Evolutionary conservation across 1,140 invertebrate genomes (phyloP).

Genomic region (Eurosta solidaginis): DNA sequence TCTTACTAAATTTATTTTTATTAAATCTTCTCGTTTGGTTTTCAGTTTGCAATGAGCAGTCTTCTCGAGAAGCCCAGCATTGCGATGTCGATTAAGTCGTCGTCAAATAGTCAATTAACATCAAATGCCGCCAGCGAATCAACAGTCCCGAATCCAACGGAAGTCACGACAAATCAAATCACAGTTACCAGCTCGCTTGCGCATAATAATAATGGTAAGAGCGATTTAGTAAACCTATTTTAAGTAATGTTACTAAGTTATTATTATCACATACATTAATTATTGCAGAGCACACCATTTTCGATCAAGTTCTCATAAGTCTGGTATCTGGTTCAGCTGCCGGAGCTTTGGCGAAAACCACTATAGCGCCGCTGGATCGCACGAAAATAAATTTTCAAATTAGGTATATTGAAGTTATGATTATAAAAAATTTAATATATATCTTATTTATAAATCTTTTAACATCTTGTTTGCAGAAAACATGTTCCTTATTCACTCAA

Average conservation of each 20-base stretch:
- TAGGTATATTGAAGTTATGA: slow-evolving; percentile 62
- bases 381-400: slow-evolving; percentile 98
- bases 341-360: slow-evolving; percentile 94
- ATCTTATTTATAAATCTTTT: background rate
- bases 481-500: slow-evolving; percentile 75
- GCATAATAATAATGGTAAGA: background rate
- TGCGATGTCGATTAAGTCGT: slow-evolving; percentile 55
- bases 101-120: slow-evolving; percentile 46
- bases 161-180: background rate
- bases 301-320: slow-evolving; percentile 68
- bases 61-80: slow-evolving; percentile 58
- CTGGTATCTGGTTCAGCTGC: slow-evolving; percentile 82
- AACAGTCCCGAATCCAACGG: background rate
- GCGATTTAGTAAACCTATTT: too few species aligned
- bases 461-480: slow-evolving; percentile 61
- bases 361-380: slow-evolving; percentile 94
- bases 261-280: background rate
- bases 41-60: slow-evolving; percentile 58
- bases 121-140: slow-evolving; percentile 37
- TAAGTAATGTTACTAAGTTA: background rate
- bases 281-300: slow-evolving; percentile 19
- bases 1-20: too few species aligned
- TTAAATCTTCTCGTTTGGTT: background rate
- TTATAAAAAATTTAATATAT: background rate
- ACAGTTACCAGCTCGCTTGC: background rate